Evolutionary conservation across 2,888 invertebrate genomes (phyloP), one percentile per base, ranked within the genome.

Genomic region (Parascotia fuliginaria): DNA sequence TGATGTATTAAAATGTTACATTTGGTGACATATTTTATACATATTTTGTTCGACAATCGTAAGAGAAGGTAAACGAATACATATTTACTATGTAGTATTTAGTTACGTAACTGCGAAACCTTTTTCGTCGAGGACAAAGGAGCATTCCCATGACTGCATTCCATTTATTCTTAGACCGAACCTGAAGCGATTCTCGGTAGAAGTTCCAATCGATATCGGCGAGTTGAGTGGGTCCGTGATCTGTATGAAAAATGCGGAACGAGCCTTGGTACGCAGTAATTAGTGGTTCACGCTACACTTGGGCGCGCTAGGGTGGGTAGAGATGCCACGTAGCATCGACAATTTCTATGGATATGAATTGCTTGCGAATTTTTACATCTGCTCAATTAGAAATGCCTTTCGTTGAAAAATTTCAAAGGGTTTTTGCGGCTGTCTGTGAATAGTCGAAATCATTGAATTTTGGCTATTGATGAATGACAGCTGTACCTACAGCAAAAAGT

Each of bases 181-280:
- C 58, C 66, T 55, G 65, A 53, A 73, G 76, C 69, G 74, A 81
- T 83, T 81, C 79, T 73, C 73, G 64, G 72, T 72, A 73, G 76
- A 80, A 78, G 74, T 76, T 75, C 64, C 73, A 80, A 89, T 89
- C 88, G 85, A 89, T 87, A 81, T 63, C 66, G 72, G 65, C 61
- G 72, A 70, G 73, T 71, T 66, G 75, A 79, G 77, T 73, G 73
- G 76, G 70, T 87, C 79, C 89, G 89, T 89, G 89, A 88, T 87
- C 87, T 84, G 89, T 81, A 77, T 89, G 85, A 88, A 88, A 88
- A 88, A 87, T 87, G 81, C 72, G 81, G 69, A 63, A 61, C 55
- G 67, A 60, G 49, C 68, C 43, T 52, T 65, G 79, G 81, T 77
- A 77, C 79, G 82, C 74, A 79, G 86, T 88, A 89, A 89, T 89